Conservation (phyloP, 2,797 vertebrate genomes). For the Peromyscus attwateri region DNA sequence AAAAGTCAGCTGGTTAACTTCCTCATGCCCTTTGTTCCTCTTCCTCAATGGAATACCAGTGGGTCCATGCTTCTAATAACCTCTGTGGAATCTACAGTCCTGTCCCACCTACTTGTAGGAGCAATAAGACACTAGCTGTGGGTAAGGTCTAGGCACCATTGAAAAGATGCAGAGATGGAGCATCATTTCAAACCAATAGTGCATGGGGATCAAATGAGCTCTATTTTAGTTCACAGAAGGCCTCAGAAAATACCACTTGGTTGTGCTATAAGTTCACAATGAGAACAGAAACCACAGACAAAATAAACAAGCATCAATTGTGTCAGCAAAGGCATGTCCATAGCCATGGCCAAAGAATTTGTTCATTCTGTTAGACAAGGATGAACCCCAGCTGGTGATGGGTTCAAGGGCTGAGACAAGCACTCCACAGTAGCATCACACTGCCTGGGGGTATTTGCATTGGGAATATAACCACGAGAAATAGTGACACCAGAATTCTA, state of each 20-base stretch:
- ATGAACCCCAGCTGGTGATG: background rate
- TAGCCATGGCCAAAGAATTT: background rate
- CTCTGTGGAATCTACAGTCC: background rate
- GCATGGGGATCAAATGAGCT: background rate
- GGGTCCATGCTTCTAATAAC: too few species aligned
- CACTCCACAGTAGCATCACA: background rate
- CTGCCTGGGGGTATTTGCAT: background rate
- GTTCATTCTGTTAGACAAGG: background rate
- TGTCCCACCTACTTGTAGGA: background rate
- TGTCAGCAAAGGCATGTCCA: background rate
- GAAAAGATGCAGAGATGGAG: conserved; percentile 1
- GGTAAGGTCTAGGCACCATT: background rate
- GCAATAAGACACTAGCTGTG: background rate
- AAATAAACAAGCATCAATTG: background rate
- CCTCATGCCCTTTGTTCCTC: background rate
- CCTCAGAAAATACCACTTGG: background rate
- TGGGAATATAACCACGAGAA: background rate
- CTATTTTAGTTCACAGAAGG: background rate
- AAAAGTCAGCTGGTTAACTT: conserved; percentile 52
- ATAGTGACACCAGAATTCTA: background rate
- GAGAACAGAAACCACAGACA: background rate
- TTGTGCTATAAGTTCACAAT: background rate
- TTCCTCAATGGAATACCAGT: background rate
- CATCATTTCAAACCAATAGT: background rate
- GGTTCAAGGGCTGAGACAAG: background rate